Percentiles rank a stretch among this genome's conserved stretches.
Conservation (phyloP, 2,113 vertebrate genomes). For the Dinomys branickii region DNA sequence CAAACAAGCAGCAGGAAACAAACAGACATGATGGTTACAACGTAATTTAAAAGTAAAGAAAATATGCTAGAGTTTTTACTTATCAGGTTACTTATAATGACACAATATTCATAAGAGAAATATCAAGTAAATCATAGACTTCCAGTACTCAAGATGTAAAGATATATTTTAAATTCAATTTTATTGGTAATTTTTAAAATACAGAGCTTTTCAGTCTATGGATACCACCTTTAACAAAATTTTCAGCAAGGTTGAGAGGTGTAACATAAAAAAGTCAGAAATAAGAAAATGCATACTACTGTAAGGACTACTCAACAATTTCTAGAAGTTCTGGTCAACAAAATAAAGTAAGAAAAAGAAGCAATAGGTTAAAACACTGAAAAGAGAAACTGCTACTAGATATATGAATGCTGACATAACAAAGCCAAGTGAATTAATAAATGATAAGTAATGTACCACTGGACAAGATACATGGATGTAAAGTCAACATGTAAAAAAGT, state of each 20-base stretch:
- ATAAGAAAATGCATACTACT: not conserved
- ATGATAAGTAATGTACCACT: not conserved
- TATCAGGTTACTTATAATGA: not conserved
- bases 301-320: not conserved
- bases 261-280: not conserved
- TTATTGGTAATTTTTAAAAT: not conserved
- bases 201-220: not conserved
- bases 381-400: not conserved
- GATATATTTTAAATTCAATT: not conserved
- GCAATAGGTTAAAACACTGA: not conserved
- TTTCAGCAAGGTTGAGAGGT: not conserved
- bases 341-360: not conserved
- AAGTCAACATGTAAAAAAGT: not conserved
- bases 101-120: not conserved
- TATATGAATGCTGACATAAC: not conserved
- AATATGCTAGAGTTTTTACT: not conserved
- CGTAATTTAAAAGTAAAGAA: not conserved
- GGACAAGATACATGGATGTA: not conserved
- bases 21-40: not conserved
- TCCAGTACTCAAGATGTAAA: not conserved
- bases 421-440: not conserved
- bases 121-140: not conserved
- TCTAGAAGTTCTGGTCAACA: not conserved
- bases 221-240: not conserved
- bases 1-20: constrained; percentile 9